These are phyloP conservation scores for Callospermophilus lateralis DNA, from an alignment of 2,113 vertebrate species.

Conservation along the genomic window DNA sequence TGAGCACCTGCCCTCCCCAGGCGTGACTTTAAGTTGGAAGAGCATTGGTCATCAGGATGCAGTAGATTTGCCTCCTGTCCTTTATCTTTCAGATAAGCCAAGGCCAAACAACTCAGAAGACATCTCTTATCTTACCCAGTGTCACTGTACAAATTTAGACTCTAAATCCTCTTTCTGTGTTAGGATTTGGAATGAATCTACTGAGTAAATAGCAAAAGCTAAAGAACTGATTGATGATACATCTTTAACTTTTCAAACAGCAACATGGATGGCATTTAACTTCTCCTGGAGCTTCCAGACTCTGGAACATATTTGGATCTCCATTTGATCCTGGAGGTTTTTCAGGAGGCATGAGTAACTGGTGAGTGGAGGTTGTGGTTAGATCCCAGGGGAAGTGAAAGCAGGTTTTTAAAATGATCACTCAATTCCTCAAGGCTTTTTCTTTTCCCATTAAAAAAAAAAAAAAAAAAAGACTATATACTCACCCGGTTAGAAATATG, in stretches of 20 bases:
- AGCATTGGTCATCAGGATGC: background rate
- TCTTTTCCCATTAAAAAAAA: background rate
- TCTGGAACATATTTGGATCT: conserved; percentile 59
- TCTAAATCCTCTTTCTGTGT: conserved; percentile 55
- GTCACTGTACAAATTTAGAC: background rate
- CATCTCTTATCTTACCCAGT: background rate
- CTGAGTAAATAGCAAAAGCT: conserved; percentile 55
- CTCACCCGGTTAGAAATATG: conserved; percentile 69
- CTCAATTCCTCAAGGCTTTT: conserved; percentile 56
- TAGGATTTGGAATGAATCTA: conserved; percentile 34
- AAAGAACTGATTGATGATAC: background rate
- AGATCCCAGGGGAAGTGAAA: conserved; percentile 47
- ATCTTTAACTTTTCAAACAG: conserved; percentile 69
- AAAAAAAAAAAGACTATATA: conserved; percentile 69
- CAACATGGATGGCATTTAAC: conserved; percentile 37
- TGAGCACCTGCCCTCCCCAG: background rate
- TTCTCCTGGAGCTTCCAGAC: conserved; percentile 44
- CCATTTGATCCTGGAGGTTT: conserved; percentile 51
- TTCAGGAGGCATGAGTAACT: conserved; percentile 54
- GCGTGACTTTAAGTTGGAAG: background rate
- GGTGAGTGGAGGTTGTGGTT: background rate
- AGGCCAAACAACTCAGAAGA: conserved; percentile 21
- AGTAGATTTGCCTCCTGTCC: background rate
- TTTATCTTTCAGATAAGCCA: background rate
- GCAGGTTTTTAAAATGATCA: conserved; percentile 47